Base-by-base conservation (phyloP, 2,888 invertebrate species). In the Ophioninae sp. region DNA sequence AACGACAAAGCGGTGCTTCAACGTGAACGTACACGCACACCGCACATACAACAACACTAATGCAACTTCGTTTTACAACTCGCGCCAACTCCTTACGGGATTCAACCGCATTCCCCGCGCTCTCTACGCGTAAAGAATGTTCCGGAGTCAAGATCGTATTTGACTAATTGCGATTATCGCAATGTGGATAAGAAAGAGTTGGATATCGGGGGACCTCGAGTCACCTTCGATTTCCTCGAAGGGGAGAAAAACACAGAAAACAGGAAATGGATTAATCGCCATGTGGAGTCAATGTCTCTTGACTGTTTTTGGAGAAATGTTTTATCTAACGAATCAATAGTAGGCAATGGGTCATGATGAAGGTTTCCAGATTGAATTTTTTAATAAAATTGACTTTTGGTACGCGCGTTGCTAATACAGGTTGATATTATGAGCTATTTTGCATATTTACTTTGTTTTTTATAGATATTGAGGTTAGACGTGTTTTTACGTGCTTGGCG, bases 91-190 rank as follows among this genome's bases (percentile, higher is more conserved):
- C 70, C 37, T 68, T 30, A 73, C 59, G 41, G 64, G 20, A 44
- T 64, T 8, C 21, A 64, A 50, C 30, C 68, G 65, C 67, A 68
- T 79, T 74, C 67, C 79, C 59, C 37, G 7, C 65, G 50, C 50
- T 50, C 50, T 68, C 50, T 62, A 17, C 59, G 56, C 62, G 17
- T 70, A 73, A 78, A 57, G 73, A 82, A 68, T 61, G 67, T 73
- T 68, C 50, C 20, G 21, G 37, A 56, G 62, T 44, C 50, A 78
- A 56, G n/a, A 67, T 41, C 72, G 50, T 62, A 21, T 21, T 69
- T 44, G 30, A 59, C 68, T 77, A 77, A 77, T 77, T 61, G 50
- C 69, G n/a, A 78, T 69, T 50, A 64, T 69, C 39, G 69, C 37
- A 10, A 74, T 1, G n/a, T n/a, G 41, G 44, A 64, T 30, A 41